phyloP scores from a whole-genome alignment of 2,113 vertebrate genomes.

The Festucalex cinctus region DNA sequence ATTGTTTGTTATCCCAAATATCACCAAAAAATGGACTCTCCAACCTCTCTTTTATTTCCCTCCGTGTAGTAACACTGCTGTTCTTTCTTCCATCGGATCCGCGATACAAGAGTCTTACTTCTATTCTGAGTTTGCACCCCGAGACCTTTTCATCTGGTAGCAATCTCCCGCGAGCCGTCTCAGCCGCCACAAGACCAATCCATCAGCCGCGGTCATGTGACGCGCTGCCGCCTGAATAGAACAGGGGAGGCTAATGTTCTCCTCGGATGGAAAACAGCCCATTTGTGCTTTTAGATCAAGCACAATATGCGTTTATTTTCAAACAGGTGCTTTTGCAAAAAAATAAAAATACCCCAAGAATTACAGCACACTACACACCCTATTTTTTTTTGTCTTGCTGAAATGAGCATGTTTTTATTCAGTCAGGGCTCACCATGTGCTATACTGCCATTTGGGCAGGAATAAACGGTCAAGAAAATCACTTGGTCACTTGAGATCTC shows the following conservation, averaged over 20 bases:
- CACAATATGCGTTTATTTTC: neutral
- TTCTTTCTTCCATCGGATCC: constrained; percentile 44
- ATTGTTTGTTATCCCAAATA: constrained; percentile 14
- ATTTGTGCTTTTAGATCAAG: constrained; percentile 47
- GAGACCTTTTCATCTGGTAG: constrained; percentile 77
- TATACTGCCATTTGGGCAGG: too few relatives aligned
- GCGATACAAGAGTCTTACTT: constrained; percentile 49
- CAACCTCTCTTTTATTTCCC: constrained; percentile 14
- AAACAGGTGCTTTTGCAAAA: neutral
- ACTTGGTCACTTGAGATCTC: too few relatives aligned
- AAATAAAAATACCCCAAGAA: too few relatives aligned
- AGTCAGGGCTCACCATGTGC: too few relatives aligned
- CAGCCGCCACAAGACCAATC: constrained; percentile 72
- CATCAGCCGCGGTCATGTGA: constrained; percentile 73
- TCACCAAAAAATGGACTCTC: constrained; percentile 12
- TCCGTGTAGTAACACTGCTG: constrained; percentile 16
- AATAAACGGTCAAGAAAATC: too few relatives aligned
- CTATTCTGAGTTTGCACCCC: constrained; percentile 54
- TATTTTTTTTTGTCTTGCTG: neutral
- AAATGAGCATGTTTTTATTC: constrained; percentile 37
- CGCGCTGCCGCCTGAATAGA: constrained; percentile 50
- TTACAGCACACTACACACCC: constrained; percentile 2
- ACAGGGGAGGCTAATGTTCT: constrained; percentile 56
- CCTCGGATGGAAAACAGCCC: constrained; percentile 63
- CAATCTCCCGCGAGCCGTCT: constrained; percentile 68